These are phyloP conservation scores for Ridgeia piscesae DNA, from an alignment of 1,140 invertebrate genomes.

Conservation along the genomic window DNA sequence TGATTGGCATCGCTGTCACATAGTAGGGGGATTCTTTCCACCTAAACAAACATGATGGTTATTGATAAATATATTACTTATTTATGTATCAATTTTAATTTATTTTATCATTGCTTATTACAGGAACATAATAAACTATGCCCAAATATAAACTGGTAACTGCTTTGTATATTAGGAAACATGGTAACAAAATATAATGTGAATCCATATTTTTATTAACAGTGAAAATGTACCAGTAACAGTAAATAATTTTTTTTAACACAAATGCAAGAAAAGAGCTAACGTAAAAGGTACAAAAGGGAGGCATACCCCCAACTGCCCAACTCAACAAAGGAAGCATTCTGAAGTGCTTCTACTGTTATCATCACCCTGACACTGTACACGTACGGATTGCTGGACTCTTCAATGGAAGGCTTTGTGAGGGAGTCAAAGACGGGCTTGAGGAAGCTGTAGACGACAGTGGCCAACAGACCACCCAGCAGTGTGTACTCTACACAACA, in stretches of 20 bases:
- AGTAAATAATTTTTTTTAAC: too few species aligned
- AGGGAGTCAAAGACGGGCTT: constrained; percentile 23
- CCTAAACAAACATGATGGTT: constrained; percentile 9
- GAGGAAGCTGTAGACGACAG: constrained; percentile 17
- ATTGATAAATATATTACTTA: neutral
- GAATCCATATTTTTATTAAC: neutral
- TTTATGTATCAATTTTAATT: neutral
- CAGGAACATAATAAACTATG: too few species aligned
- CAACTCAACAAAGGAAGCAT: neutral
- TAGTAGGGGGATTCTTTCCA: constrained; percentile 28
- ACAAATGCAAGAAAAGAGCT: too few species aligned
- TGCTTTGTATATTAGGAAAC: neutral
- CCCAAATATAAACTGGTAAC: neutral
- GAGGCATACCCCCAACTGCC: too few species aligned
- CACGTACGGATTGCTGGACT: constrained; percentile 26
- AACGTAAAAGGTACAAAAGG: neutral
- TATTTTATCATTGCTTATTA: too few species aligned
- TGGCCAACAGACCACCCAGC: constrained; percentile 17
- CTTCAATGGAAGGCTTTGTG: constrained; percentile 17
- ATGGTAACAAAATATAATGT: neutral
- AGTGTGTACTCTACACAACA: constrained; percentile 21
- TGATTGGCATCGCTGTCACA: constrained; percentile 25
- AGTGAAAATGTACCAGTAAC: too few species aligned
- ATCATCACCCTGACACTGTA: neutral
- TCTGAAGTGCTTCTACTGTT: neutral